Evolutionary conservation across 2,888 invertebrate genomes (phyloP), one percentile per base, ranked within the genome.

Genomic region (Agrotis ipsilon): DNA sequence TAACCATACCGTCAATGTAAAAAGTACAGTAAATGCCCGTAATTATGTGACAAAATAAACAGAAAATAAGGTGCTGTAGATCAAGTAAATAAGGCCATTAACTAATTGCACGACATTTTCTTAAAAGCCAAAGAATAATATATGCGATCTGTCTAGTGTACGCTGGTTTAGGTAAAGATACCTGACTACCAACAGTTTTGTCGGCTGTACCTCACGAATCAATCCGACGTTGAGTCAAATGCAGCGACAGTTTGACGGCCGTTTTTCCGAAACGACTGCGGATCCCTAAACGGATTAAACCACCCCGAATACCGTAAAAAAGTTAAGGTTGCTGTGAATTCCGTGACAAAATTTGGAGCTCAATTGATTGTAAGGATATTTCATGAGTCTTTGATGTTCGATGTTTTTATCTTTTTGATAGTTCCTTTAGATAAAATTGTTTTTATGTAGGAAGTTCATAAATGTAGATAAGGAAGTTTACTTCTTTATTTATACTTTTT

Each of bases 311-410:
- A 66, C 80, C 84, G 84, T 83, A 84, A 82, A 83, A 82, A 80
- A 81, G 80, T 84, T 75, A 80, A 67, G 77, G 57, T 32, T 49
- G 82, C 60, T 80, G 77, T 82, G 82, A 83, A 83, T 82, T 84
- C 63, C 54, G 78, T 61, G 80, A 80, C 80, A 59, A 76, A 83
- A 82, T 74, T 82, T 82, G 80, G 78, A 78, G 76, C 75, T 80
- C 85, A 83, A 83, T 83, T 83, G 85, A 84, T 84, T 84, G 81
- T 80, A 63, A 84, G 78, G 78, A 73, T 71, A 83, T 82, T 84
- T 84, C 70, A 79, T 70, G 73, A 65, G 49, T 58, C 54, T 66
- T 81, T 83, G 76, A 83, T 83, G 64, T 67, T 52, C 43, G 54
- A 46, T 69, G 57, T 65, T 7, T 74, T 27, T 78, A 60, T 75